Evolutionary conservation across 1,140 invertebrate genomes (phyloP).

Genomic region (Neodiprion pinetum): DNA sequence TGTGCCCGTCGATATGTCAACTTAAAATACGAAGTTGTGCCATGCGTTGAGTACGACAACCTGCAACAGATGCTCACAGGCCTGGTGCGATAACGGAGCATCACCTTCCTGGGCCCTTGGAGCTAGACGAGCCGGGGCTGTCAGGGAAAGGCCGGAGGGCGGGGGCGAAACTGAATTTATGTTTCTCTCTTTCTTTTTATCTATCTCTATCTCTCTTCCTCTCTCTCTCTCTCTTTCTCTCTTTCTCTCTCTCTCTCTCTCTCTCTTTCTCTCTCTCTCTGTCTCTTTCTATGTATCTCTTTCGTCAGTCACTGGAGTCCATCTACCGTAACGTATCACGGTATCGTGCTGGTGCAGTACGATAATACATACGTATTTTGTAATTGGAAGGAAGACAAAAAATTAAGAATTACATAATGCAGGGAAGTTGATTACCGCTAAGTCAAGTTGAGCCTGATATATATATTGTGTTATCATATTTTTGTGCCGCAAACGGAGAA

Average conservation of each 20-base stretch:
- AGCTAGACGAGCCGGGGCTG: too few relatives aligned
- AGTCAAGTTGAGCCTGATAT: too few relatives aligned
- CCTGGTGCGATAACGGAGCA: too few relatives aligned
- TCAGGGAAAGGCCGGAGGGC: too few relatives aligned
- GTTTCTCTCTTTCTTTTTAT: background rate
- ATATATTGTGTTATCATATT: too few relatives aligned
- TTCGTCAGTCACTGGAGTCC: slow-evolving; percentile 10
- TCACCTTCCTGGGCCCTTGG: too few relatives aligned
- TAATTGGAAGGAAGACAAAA: too few relatives aligned
- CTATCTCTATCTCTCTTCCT: background rate
- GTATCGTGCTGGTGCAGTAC: background rate
- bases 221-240: slow-evolving; percentile 14
- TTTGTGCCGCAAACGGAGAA: too few relatives aligned
- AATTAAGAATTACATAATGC: too few relatives aligned
- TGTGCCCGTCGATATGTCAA: background rate
- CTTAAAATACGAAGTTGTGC: background rate
- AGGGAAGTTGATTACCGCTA: too few relatives aligned
- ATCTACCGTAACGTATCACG: background rate
- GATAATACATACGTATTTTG: too few relatives aligned
- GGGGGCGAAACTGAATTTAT: background rate
- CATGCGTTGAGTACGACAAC: background rate
- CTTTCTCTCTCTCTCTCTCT: slow-evolving; percentile 26
- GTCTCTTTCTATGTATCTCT: slow-evolving; percentile 20
- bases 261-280: slow-evolving; percentile 23
- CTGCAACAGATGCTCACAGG: too few relatives aligned